Evolutionary conservation across 2,113 vertebrate species (phyloP).

Genomic region (Nycticebus coucang): DNA sequence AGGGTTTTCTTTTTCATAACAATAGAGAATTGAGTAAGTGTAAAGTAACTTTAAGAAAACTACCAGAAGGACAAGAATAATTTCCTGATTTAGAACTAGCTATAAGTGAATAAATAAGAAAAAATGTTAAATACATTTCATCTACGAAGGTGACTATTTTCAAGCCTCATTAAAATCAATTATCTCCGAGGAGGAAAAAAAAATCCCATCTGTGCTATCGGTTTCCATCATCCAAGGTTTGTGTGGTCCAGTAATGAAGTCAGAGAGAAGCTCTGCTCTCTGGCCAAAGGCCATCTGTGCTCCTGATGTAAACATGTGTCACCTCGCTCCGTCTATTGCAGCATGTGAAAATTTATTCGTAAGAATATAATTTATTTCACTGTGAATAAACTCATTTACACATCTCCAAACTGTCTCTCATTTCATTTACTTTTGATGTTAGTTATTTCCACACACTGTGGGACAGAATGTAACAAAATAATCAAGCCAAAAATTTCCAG

Average conservation of each 20-base stretch:
- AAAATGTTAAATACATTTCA: conserved; percentile 26
- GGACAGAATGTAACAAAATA: not conserved
- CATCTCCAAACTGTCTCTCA: not conserved
- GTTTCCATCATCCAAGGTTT: not conserved
- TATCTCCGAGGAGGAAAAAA: not conserved
- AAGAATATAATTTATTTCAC: not conserved
- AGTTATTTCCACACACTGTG: not conserved
- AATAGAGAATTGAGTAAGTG: not conserved
- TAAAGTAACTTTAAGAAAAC: not conserved
- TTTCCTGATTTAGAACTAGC: not conserved
- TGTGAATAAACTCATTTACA: not conserved
- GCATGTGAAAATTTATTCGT: not conserved
- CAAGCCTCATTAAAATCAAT: conserved; percentile 24
- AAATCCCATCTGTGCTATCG: not conserved
- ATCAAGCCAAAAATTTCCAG: not conserved
- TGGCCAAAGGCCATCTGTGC: not conserved
- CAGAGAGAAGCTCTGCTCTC: not conserved
- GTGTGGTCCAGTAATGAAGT: not conserved
- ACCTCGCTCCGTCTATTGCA: not conserved
- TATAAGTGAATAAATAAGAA: not conserved
- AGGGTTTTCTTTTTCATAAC: not conserved
- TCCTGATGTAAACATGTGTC: no score
- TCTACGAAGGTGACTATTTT: not conserved
- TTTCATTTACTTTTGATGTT: not conserved
- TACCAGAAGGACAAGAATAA: not conserved